These are phyloP conservation scores for Drosophila villosipedis DNA, from an alignment of 2,888 invertebrate genomes.

Conservation along the genomic window DNA sequence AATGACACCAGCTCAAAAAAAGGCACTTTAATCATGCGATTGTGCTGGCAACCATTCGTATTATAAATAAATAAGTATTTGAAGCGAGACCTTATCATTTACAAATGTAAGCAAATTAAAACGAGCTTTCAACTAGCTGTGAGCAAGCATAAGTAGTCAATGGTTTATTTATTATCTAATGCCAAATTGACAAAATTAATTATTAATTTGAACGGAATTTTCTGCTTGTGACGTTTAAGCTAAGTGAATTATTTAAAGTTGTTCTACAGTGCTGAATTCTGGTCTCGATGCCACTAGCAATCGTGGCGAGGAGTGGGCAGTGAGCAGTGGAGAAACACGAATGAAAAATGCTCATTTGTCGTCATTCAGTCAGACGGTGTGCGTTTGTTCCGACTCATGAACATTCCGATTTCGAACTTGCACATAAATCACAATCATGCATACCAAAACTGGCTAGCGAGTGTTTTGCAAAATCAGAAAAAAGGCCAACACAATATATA, in stretches of 20 bases:
- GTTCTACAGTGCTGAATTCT: slow-evolving; percentile 30
- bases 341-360: slow-evolving; percentile 39
- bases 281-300: neutral
- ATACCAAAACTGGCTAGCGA: slow-evolving; percentile 43
- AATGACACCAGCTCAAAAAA: slow-evolving; percentile 32
- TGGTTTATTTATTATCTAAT: neutral
- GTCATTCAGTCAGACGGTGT: slow-evolving; percentile 31
- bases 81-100: neutral
- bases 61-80: neutral
- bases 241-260: slow-evolving; percentile 24
- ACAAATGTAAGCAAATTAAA: neutral
- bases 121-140: neutral
- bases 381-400: slow-evolving; percentile 32
- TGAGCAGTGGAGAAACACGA: neutral
- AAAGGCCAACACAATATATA: slow-evolving; percentile 20
- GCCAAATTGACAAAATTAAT: neutral
- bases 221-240: slow-evolving; percentile 15
- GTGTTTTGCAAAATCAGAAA: slow-evolving; percentile 18
- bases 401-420: slow-evolving; percentile 37
- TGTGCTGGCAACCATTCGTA: neutral
- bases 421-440: slow-evolving; percentile 62
- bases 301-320: neutral
- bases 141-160: neutral
- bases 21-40: neutral
- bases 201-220: slow-evolving; percentile 2